Base-by-base conservation (phyloP, 2,888 invertebrate species). In the Chrysotoxum bicinctum region DNA sequence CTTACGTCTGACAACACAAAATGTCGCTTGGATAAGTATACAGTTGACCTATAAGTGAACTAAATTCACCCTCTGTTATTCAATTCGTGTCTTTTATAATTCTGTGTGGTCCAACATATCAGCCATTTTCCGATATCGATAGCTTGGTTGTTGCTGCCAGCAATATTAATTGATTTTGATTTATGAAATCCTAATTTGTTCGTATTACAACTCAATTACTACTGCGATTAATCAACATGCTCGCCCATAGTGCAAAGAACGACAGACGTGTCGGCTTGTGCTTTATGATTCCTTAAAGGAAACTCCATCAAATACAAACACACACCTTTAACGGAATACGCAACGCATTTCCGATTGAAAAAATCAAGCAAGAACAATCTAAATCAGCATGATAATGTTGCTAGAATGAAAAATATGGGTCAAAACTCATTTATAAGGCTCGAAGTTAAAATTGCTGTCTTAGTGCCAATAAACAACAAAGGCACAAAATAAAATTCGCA, bases 171-270 rank as follows among this genome's bases (percentile, higher is more conserved):
- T 82, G 85, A 40, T 54, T 77, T 77, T 86, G 85, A 86, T 86
- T 86, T 86, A 86, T 86, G 81, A 74, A 77, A 77, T 69, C 54
- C 64, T 77, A 81, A 86, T 86, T 86, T 81, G 81, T 81, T 86
- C 85, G 69, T 82, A 86, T 86, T 86, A 86, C 85, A 86, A 77
- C 85, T 86, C 85, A 86, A 82, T 86, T 86, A 86, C 50, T 68
- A 23, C 62, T 9, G 10, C 81, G 64, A 81, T 86, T 82, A 73
- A 77, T 86, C 85, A 86, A 74, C 76, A 72, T 43, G 75, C 54
- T 48, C 83, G 9, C 32, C 23, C 54, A 79, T 26, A 66, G 66
- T 66, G 30, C 52, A 52, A 45, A 70, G 43, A 23, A 43, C 50
- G 50, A 69, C 52, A 52, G 43, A 45, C 62, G 30, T 78, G 64